Evolutionary conservation across 1,140 invertebrate genomes (phyloP).

Genomic region (Temnothorax longispinosus): DNA sequence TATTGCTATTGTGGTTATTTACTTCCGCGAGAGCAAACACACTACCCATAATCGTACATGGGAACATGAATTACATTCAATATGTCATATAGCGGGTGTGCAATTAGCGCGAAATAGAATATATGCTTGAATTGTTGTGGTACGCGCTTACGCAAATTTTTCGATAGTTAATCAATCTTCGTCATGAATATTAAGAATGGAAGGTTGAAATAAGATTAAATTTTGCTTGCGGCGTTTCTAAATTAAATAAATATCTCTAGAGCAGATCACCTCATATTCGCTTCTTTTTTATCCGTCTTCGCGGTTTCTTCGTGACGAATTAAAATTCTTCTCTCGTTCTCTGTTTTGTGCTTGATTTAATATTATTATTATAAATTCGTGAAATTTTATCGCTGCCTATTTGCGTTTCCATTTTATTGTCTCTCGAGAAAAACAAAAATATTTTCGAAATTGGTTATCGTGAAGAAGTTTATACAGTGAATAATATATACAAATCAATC

Average conservation of each 20-base stretch:
- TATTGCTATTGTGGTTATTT: conserved; percentile 13
- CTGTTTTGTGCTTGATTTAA: not conserved
- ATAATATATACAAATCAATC: not conserved
- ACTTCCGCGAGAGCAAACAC: conserved; percentile 2
- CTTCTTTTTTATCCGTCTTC: not conserved
- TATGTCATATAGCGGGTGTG: not conserved
- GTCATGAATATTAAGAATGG: not conserved
- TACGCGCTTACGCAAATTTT: not conserved
- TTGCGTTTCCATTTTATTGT: not conserved
- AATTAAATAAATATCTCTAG: not conserved
- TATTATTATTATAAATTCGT: not conserved
- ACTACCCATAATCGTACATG: not conserved
- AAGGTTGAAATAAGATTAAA: not conserved
- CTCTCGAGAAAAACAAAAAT: not conserved
- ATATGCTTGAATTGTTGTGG: not conserved
- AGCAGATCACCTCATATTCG: not conserved
- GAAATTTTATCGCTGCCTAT: not conserved
- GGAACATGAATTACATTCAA: not conserved
- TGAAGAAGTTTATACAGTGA: not conserved
- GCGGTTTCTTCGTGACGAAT: not conserved
- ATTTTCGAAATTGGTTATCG: not conserved
- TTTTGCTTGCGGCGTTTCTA: not conserved
- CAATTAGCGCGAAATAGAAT: conserved; percentile 9
- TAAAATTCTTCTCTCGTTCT: not conserved
- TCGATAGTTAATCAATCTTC: not conserved